Conservation (phyloP, 2,113 vertebrate genomes). For the Rhizomys pruinosus region DNA sequence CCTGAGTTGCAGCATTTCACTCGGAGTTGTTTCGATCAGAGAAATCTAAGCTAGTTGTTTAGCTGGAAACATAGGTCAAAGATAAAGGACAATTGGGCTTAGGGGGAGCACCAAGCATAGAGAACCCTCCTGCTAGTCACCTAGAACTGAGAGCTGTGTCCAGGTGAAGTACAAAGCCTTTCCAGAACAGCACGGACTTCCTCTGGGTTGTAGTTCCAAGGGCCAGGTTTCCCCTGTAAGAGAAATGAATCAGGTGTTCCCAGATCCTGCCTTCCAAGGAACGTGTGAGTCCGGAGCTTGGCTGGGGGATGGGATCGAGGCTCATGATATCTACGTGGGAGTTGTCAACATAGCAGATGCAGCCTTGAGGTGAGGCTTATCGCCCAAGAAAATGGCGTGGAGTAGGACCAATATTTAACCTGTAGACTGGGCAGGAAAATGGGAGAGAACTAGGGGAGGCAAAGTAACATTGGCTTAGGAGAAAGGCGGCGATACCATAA, state of each 20-base stretch:
- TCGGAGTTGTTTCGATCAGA: constrained; percentile 17
- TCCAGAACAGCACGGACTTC: constrained; percentile 91
- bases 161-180: constrained; percentile 80
- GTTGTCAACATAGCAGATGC: not conserved
- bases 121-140: not conserved
- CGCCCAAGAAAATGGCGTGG: not conserved
- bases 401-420: not conserved
- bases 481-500: not conserved
- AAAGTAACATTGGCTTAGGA: not conserved
- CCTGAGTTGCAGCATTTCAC: not conserved
- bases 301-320: not conserved
- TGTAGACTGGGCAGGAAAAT: not conserved
- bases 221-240: constrained; percentile 90
- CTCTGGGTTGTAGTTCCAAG: constrained; percentile 90
- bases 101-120: not conserved
- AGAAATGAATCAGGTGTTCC: constrained; percentile 61
- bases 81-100: not conserved
- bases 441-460: not conserved
- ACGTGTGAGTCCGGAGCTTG: not conserved
- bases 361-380: not conserved
- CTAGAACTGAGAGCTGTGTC: not conserved
- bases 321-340: not conserved
- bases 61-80: not conserved
- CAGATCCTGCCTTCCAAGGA: not conserved
- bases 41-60: not conserved